Evolutionary conservation across 2,888 invertebrate genomes (phyloP).

Genomic region (Cantharis nigra): DNA sequence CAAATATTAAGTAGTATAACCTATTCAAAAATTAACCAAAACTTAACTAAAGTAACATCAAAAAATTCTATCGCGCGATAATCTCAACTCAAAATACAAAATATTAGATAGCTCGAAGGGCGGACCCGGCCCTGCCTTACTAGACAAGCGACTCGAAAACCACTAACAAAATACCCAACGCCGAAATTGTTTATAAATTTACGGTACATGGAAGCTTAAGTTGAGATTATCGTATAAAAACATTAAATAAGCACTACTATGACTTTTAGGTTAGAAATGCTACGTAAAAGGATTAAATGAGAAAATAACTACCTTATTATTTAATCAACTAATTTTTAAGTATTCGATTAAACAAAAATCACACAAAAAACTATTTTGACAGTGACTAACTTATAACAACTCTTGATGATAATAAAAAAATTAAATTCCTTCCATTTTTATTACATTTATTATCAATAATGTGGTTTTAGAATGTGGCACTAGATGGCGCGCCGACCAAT

Average conservation of each 20-base stretch:
- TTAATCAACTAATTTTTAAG: neutral
- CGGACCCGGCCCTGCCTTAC: neutral
- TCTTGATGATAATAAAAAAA: neutral
- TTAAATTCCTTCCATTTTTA: neutral
- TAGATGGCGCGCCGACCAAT: neutral
- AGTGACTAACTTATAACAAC: constrained; percentile 2
- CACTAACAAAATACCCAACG: neutral
- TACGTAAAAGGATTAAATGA: neutral
- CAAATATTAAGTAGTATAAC: constrained; percentile 4
- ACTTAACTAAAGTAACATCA: neutral
- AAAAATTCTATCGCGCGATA: neutral
- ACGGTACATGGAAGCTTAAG: neutral
- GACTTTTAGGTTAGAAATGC: neutral
- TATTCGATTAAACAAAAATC: constrained; percentile 5
- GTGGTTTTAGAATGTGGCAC: neutral
- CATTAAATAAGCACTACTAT: neutral
- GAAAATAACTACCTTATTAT: neutral
- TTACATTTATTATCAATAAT: neutral
- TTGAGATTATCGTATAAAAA: neutral
- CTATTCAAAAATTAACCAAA: constrained; percentile 20
- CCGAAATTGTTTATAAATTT: neutral
- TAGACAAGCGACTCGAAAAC: neutral
- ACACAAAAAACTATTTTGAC: constrained; percentile 8
- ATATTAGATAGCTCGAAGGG: neutral
- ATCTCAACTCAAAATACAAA: neutral